Conservation (phyloP, 2,888 invertebrate genomes). For the Uropetala carovei region DNA sequence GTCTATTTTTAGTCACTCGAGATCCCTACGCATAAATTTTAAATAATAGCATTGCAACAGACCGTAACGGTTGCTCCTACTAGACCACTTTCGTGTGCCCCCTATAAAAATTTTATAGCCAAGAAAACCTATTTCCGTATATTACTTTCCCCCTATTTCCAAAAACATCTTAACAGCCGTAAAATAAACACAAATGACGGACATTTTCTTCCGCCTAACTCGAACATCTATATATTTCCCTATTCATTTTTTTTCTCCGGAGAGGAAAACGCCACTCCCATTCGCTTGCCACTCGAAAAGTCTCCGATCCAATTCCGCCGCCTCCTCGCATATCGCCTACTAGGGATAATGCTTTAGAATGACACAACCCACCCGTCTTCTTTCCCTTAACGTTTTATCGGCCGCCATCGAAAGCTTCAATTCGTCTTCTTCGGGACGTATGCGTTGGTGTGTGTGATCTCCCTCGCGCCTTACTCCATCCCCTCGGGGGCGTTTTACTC, state of each 20-base stretch:
- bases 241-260: neutral
- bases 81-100: too few relatives aligned
- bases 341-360: neutral
- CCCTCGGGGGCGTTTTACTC: neutral
- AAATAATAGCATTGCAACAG: too few relatives aligned
- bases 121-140: neutral
- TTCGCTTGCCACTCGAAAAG: neutral
- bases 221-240: neutral
- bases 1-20: too few relatives aligned
- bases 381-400: neutral
- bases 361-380: constrained; percentile 5
- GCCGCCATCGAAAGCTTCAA: neutral
- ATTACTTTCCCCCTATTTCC: neutral
- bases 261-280: neutral
- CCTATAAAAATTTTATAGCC: neutral
- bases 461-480: neutral
- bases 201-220: neutral
- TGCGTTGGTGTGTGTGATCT: constrained; percentile 1
- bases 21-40: too few relatives aligned
- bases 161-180: neutral
- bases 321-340: neutral
- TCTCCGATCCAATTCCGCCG: constrained; percentile 21
- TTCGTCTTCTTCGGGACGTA: neutral
- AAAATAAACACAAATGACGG: neutral
- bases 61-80: too few relatives aligned